Percentiles rank a stretch among this genome's conserved stretches.
phyloP scores from a whole-genome alignment of 2,888 invertebrate species.

The Plebejus melissa region DNA sequence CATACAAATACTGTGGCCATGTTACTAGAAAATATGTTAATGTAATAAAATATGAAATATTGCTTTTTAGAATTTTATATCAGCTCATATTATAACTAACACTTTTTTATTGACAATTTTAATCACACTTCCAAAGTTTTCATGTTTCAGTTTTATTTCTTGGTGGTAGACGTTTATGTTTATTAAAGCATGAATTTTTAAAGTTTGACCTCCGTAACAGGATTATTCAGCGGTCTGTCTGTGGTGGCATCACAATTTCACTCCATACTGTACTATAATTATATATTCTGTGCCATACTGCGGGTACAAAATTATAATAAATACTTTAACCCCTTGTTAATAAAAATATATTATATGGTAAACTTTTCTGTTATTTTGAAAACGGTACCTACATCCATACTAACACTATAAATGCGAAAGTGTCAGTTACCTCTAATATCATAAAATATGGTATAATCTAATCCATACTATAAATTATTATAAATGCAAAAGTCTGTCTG shows the following conservation, averaged over 20 bases:
- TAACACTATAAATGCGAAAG: too few species aligned
- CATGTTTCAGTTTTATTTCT: neutral
- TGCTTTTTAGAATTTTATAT: neutral
- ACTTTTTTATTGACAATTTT: neutral
- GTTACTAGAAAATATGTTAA: too few species aligned
- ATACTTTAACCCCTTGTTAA: neutral
- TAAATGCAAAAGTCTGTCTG: too few species aligned
- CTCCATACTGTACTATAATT: neutral
- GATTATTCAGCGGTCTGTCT: neutral
- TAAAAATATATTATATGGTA: neutral
- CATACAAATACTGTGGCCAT: too few species aligned
- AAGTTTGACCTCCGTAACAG: neutral
- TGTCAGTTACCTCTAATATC: too few species aligned
- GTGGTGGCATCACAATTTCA: neutral
- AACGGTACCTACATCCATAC: too few species aligned
- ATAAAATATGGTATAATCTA: too few species aligned
- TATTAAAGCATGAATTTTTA: constrained; percentile 22
- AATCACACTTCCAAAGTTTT: neutral
- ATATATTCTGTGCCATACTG: neutral
- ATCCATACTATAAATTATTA: too few species aligned
- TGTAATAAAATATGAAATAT: neutral
- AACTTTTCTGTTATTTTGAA: neutral
- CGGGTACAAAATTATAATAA: neutral
- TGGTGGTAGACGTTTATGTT: neutral
- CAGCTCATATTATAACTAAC: neutral